Evolutionary conservation across 2,113 vertebrate genomes (phyloP).

Genomic region (Rousettus leschenaultii): DNA sequence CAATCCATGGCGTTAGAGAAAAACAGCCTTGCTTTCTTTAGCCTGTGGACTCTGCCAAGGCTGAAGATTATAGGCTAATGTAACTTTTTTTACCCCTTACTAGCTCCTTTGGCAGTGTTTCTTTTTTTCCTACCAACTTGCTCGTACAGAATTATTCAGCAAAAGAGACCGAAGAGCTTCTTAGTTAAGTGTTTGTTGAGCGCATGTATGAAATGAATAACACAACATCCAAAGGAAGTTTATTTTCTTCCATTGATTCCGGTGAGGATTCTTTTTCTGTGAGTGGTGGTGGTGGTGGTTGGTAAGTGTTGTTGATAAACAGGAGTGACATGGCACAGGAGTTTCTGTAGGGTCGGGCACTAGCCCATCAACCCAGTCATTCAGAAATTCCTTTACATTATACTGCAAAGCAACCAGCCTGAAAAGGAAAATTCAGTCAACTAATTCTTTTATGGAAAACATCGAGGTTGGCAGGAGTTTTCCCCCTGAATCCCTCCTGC

Average conservation of each 20-base stretch:
- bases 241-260: not conserved
- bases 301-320: not conserved
- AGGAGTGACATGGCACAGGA: not conserved
- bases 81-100: not conserved
- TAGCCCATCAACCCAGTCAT: too few species aligned
- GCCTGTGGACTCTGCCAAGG: not conserved
- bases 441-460: not conserved
- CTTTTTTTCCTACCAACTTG: not conserved
- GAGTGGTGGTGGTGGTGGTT: not conserved
- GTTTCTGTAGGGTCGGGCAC: not conserved
- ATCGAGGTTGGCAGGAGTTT: not conserved
- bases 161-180: not conserved
- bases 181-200: not conserved
- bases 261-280: not conserved
- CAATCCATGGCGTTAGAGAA: not conserved
- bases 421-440: not conserved
- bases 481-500: fast-evolving
- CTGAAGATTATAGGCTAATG: not conserved
- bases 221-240: not conserved
- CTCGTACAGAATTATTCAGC: not conserved
- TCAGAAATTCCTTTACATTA: not conserved
- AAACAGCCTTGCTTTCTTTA: not conserved
- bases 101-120: not conserved
- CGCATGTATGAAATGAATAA: not conserved
- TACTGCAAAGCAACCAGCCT: not conserved